Percentiles rank a stretch among this genome's conserved stretches.
Evolutionary conservation across 2,113 vertebrate genomes (phyloP).

Genomic region (Sphaerodactylus townsendi): DNA sequence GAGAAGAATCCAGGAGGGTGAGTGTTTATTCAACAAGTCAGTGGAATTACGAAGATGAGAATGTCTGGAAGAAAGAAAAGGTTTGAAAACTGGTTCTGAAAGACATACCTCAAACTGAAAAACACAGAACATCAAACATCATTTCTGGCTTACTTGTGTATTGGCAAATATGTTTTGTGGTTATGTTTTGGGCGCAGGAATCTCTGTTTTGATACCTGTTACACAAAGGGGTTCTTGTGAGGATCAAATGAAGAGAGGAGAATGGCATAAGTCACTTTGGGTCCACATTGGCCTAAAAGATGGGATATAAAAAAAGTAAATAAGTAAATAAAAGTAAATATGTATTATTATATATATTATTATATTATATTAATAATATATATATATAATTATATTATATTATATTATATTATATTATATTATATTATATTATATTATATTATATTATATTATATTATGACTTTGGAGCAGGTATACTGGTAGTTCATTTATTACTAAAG

Average conservation of each 20-base stretch:
- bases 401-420: too few relatives aligned
- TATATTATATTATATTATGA: too few relatives aligned
- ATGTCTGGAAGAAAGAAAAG: slow-evolving; percentile 53
- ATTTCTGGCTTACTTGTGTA: not conserved
- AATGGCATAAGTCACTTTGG: too few relatives aligned
- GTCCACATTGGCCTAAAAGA: too few relatives aligned
- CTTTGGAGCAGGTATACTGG: too few relatives aligned
- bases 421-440: too few relatives aligned
- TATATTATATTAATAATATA: too few relatives aligned
- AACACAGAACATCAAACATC: not conserved
- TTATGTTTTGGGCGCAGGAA: not conserved
- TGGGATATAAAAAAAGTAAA: too few relatives aligned
- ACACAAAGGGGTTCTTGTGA: not conserved
- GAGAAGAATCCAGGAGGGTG: slow-evolving; percentile 48
- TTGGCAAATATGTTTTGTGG: slow-evolving; percentile 5
- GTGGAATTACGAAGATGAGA: slow-evolving; percentile 63
- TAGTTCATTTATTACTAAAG: not conserved
- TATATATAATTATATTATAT: too few relatives aligned
- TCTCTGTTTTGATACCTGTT: not conserved
- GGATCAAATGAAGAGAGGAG: too few relatives aligned
- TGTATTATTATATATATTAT: too few relatives aligned
- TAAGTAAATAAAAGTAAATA: too few relatives aligned
- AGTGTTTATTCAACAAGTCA: slow-evolving; percentile 63
- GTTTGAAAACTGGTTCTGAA: slow-evolving; percentile 32
- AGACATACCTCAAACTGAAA: not conserved